A percentile compares a stretch with the other conserved stretches of the same genome.
Evolutionary conservation across 1,140 invertebrate species (phyloP).

Genomic region (Melipona quadrifasciata): DNA sequence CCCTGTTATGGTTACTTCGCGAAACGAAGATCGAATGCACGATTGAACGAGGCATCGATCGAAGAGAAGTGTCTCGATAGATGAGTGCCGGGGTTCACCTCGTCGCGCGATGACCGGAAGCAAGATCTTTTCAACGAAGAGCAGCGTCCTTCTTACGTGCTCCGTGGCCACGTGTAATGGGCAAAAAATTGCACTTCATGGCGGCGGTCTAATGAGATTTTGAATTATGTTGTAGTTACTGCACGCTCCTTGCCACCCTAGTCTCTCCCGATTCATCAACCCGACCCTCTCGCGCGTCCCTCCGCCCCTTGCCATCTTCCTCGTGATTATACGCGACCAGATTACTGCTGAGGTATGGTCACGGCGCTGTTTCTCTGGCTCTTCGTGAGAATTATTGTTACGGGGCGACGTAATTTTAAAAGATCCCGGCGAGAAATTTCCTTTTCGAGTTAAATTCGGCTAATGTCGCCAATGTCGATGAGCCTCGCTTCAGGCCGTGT

Average conservation of each 20-base stretch:
- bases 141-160: slow-evolving; percentile 60
- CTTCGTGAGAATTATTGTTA: slow-evolving; percentile 28
- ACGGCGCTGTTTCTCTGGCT: slow-evolving; percentile 41
- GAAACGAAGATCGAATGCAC: neutral
- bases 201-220: slow-evolving; percentile 78
- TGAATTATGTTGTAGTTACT: slow-evolving; percentile 77
- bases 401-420: neutral
- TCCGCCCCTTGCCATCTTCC: neutral
- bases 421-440: neutral
- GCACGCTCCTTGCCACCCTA: slow-evolving; percentile 22
- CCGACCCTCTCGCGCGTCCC: neutral
- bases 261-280: slow-evolving; percentile 27
- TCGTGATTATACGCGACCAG: slow-evolving; percentile 72
- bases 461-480: neutral
- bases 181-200: slow-evolving; percentile 77
- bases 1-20: neutral
- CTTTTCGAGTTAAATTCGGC: neutral
- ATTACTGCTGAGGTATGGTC: slow-evolving; percentile 62
- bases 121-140: slow-evolving; percentile 30
- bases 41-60: too few relatives aligned
- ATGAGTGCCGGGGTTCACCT: slow-evolving; percentile 30
- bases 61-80: slow-evolving; percentile 26
- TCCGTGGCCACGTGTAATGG: slow-evolving; percentile 65
- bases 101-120: slow-evolving; percentile 27
- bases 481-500: neutral